These are phyloP conservation scores for Thalassophryne amazonica DNA, from an alignment of 2,797 vertebrate genomes.

Conservation along the genomic window DNA sequence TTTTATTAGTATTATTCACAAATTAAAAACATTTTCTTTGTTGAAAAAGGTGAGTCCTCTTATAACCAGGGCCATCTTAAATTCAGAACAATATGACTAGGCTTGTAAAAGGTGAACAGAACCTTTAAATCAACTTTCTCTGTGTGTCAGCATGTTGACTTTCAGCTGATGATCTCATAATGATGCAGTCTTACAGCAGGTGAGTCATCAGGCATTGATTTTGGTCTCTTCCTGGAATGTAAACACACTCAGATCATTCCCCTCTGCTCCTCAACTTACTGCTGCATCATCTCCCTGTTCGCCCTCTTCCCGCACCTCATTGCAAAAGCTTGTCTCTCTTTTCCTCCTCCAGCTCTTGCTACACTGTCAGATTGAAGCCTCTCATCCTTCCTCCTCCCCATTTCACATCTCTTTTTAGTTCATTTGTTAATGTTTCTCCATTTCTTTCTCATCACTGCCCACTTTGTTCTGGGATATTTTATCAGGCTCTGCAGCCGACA, in stretches of 20 bases:
- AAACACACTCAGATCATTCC: constrained; percentile 43
- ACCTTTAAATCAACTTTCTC: too few relatives aligned
- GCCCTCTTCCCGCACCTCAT: constrained; percentile 4
- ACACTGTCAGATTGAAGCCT: too few relatives aligned
- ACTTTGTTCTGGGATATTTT: background rate
- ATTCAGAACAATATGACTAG: too few relatives aligned
- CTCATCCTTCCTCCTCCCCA: background rate
- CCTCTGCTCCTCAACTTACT: constrained; percentile 27
- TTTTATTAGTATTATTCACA: too few relatives aligned
- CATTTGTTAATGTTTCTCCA: background rate
- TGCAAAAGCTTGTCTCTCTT: background rate
- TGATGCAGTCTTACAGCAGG: constrained; percentile 54
- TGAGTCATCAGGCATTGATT: constrained; percentile 63
- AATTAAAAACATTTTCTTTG: too few relatives aligned
- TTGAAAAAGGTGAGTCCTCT: too few relatives aligned
- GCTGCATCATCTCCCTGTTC: constrained; percentile 40
- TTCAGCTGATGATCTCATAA: constrained; percentile 66
- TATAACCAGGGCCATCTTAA: too few relatives aligned
- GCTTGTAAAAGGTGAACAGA: too few relatives aligned
- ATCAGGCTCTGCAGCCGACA: too few relatives aligned
- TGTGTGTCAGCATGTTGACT: constrained; percentile 7
- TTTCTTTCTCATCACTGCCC: background rate
- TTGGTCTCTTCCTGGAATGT: constrained; percentile 62
- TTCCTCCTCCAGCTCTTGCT: constrained; percentile 1
- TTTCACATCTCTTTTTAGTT: background rate